Conservation (phyloP, 2,797 vertebrate species). For the Rhinophrynus dorsalis region DNA sequence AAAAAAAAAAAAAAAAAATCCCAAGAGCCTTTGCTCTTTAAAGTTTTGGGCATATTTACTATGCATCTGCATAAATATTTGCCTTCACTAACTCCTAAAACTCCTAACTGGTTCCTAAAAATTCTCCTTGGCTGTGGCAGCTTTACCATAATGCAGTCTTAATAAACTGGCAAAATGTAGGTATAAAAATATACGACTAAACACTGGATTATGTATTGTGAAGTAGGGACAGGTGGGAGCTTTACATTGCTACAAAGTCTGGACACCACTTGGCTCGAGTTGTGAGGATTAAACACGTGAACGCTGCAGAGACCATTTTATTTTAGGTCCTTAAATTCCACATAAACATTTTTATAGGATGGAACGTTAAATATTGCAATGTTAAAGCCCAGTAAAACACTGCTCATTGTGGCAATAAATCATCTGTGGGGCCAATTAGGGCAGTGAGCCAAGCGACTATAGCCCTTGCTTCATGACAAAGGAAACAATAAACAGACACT, state of each 20-base stretch:
- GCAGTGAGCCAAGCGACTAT: too few species aligned
- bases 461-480: too few species aligned
- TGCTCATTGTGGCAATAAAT: neutral
- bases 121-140: too few species aligned
- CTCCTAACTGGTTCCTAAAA: too few species aligned
- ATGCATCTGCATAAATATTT: too few species aligned
- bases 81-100: too few species aligned
- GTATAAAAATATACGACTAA: neutral
- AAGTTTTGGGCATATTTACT: too few species aligned
- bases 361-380: neutral
- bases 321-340: conserved; percentile 8
- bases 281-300: conserved; percentile 8
- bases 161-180: neutral
- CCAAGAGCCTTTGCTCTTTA: too few species aligned
- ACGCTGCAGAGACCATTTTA: neutral
- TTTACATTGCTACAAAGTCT: neutral
- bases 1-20: too few species aligned
- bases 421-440: too few species aligned
- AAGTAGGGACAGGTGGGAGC: neutral
- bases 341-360: conserved; percentile 8
- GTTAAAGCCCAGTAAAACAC: neutral
- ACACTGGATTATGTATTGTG: neutral
- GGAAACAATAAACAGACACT: too few species aligned
- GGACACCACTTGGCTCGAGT: conserved; percentile 1
- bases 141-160: too few species aligned